Conservation (phyloP, 2,113 vertebrate genomes). For the Alaudala cheleensis region DNA sequence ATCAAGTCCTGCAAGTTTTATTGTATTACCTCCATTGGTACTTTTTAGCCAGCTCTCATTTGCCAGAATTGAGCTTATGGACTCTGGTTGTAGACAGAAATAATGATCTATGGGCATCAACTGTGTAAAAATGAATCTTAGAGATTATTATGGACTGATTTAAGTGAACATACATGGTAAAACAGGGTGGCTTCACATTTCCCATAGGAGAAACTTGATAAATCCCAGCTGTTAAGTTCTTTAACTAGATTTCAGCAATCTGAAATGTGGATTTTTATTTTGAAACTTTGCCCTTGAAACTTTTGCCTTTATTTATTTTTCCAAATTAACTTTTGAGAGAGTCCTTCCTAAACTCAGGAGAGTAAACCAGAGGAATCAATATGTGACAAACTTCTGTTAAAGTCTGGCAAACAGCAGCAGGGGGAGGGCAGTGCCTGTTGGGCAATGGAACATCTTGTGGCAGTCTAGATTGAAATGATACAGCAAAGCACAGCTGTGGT, state of each 20-base stretch:
- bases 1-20: neutral
- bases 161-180: neutral
- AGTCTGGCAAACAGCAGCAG: neutral
- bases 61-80: neutral
- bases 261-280: neutral
- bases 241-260: neutral
- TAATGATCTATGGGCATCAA: neutral
- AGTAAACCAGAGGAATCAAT: conserved; percentile 36
- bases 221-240: neutral
- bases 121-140: neutral
- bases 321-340: neutral
- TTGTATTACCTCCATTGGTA: neutral
- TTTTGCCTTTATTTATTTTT: conserved; percentile 37
- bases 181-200: neutral
- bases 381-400: neutral
- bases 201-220: neutral
- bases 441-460: neutral
- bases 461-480: neutral
- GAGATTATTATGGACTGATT: neutral
- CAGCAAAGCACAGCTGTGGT: neutral
- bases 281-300: conserved; percentile 38
- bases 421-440: neutral
- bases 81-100: neutral
- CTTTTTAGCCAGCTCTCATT: neutral
- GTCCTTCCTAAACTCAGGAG: neutral